Conservation (phyloP, 2,797 vertebrate species). For the Discoglossus pictus region DNA sequence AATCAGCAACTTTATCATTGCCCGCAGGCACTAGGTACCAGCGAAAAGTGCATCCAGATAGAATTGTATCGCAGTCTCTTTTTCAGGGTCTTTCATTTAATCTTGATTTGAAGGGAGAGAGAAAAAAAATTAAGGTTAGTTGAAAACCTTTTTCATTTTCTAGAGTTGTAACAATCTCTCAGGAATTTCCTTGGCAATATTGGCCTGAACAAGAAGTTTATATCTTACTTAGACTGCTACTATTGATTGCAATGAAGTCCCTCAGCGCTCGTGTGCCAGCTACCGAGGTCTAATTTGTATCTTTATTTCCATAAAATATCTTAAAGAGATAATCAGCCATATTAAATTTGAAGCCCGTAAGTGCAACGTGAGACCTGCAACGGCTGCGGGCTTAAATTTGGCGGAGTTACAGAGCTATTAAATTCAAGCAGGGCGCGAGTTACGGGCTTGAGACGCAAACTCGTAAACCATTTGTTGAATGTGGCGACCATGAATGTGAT, state of each 20-base stretch:
- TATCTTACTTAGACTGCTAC: conserved; percentile 24
- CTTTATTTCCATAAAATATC: no score
- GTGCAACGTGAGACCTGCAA: no score
- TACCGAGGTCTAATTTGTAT: not conserved
- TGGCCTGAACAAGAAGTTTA: conserved; percentile 25
- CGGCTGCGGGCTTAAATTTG: no score
- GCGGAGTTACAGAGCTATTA: no score
- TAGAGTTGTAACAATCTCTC: conserved; percentile 21
- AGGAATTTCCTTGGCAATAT: conserved; percentile 6
- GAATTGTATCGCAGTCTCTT: conserved; percentile 34
- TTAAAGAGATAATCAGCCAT: no score
- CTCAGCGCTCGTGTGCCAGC: no score
- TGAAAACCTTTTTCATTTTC: conserved; percentile 38
- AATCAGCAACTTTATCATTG: conserved; percentile 54
- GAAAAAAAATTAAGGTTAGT: not conserved
- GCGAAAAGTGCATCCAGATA: conserved; percentile 36
- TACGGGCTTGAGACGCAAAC: no score
- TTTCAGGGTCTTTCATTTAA: conserved; percentile 40
- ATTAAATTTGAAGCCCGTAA: no score
- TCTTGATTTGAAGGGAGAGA: conserved; percentile 10
- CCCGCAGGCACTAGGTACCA: conserved; percentile 50
- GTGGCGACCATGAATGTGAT: no score
- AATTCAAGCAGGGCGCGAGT: no score
- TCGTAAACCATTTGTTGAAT: no score
- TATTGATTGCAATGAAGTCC: no score